phyloP scores from a whole-genome alignment of 2,888 invertebrate species.

The Dasypogon diadema region DNA sequence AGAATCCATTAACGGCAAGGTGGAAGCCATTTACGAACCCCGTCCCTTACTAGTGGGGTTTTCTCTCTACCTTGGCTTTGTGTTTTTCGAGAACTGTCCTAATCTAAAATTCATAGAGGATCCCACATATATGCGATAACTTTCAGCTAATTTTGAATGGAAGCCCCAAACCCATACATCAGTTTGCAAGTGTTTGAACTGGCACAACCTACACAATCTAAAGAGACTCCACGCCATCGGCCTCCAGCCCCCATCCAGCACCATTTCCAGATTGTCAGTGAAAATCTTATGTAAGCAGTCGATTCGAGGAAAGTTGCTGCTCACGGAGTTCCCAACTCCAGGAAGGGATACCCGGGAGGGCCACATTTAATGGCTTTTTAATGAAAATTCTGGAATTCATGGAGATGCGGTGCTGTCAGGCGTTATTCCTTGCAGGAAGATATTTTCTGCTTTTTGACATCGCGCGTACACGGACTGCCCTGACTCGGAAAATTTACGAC shows the following conservation, averaged over 20 bases:
- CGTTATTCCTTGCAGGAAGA: slow-evolving; percentile 8
- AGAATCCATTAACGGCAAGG: not conserved
- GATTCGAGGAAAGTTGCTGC: slow-evolving; percentile 1
- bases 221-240: too few species aligned
- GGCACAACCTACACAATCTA: too few species aligned
- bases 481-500: not conserved
- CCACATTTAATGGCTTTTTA: slow-evolving; percentile 42
- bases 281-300: slow-evolving; percentile 32
- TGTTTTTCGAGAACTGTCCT: too few species aligned
- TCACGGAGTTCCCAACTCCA: slow-evolving; percentile 8
- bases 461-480: not conserved
- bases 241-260: too few species aligned
- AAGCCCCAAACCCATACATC: too few species aligned
- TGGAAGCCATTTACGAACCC: not conserved
- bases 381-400: slow-evolving; percentile 44
- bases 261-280: too few species aligned
- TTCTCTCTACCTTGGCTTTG: too few species aligned
- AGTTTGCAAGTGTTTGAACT: too few species aligned
- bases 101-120: too few species aligned
- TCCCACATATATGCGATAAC: too few species aligned
- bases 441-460: slow-evolving; percentile 35
- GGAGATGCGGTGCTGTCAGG: slow-evolving; percentile 20
- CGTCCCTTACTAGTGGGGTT: too few species aligned
- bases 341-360: slow-evolving; percentile 43
- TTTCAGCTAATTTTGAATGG: too few species aligned